phyloP scores from a whole-genome alignment of 2,797 vertebrate genomes.

The Toxotes lorentzi region DNA sequence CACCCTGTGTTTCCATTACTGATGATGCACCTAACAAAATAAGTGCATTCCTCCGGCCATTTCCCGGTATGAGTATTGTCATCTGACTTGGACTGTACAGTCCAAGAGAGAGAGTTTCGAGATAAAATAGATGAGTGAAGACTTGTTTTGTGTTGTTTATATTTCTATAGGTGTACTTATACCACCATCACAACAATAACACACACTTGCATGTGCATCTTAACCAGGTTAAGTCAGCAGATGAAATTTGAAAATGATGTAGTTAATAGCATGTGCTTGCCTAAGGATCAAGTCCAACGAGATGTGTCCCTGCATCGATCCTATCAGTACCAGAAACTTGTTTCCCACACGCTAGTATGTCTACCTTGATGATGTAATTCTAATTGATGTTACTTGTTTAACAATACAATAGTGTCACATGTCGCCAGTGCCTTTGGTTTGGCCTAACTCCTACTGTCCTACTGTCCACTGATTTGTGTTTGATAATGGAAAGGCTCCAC shows the following conservation, averaged over 20 bases:
- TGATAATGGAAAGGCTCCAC: neutral
- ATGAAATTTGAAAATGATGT: neutral
- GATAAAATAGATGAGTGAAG: neutral
- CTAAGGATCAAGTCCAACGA: neutral
- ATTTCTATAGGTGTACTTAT: neutral
- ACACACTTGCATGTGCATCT: neutral
- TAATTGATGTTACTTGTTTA: neutral
- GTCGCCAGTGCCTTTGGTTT: neutral
- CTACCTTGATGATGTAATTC: neutral
- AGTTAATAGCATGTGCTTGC: neutral
- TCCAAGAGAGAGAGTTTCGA: neutral
- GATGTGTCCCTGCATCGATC: neutral
- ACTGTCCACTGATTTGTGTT: neutral
- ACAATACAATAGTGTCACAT: constrained; percentile 5
- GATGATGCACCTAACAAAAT: neutral
- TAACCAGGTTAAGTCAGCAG: neutral
- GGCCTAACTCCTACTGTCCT: neutral
- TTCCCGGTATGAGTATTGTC: neutral
- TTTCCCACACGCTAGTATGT: constrained; percentile 37
- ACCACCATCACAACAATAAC: neutral
- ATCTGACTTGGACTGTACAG: constrained; percentile 21
- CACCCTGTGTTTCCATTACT: neutral
- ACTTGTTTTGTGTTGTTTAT: neutral
- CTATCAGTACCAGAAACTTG: neutral
- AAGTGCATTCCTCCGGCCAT: no score